Percentiles rank a stretch among this genome's conserved stretches.
These are phyloP conservation scores for Anguilla rostrata DNA, from an alignment of 2,113 vertebrate species.

Conservation along the genomic window DNA sequence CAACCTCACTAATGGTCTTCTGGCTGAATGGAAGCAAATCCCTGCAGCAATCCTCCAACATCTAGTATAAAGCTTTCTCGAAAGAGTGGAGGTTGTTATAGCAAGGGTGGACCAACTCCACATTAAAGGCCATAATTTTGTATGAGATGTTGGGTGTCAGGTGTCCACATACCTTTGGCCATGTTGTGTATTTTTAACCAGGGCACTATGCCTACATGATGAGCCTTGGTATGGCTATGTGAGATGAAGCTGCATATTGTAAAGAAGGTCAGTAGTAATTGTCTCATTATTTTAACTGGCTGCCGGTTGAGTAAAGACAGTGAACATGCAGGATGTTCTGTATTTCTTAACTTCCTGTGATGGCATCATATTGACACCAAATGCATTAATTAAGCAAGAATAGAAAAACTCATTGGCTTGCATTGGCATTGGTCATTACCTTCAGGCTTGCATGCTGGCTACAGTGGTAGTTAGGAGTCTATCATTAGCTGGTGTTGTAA, in stretches of 20 bases:
- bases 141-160: too few relatives aligned
- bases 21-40: too few relatives aligned
- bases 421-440: background rate
- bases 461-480: background rate
- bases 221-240: background rate
- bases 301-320: background rate
- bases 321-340: background rate
- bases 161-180: background rate
- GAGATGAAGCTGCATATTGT: too few relatives aligned
- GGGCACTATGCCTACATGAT: background rate
- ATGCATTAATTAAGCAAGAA: background rate
- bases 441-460: background rate
- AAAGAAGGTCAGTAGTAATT: background rate
- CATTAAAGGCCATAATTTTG: too few relatives aligned
- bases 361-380: background rate
- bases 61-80: too few relatives aligned
- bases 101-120: too few relatives aligned
- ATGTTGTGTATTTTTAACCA: background rate
- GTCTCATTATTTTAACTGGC: background rate
- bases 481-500: background rate
- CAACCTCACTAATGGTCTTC: too few relatives aligned
- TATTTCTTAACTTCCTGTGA: background rate
- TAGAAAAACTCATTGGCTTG: background rate
- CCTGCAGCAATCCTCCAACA: too few relatives aligned
- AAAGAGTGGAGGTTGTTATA: too few relatives aligned